Evolutionary conservation across 1,140 invertebrate species (phyloP), one percentile per base, ranked within the genome.

Genomic region (Drosophila burlai): DNA sequence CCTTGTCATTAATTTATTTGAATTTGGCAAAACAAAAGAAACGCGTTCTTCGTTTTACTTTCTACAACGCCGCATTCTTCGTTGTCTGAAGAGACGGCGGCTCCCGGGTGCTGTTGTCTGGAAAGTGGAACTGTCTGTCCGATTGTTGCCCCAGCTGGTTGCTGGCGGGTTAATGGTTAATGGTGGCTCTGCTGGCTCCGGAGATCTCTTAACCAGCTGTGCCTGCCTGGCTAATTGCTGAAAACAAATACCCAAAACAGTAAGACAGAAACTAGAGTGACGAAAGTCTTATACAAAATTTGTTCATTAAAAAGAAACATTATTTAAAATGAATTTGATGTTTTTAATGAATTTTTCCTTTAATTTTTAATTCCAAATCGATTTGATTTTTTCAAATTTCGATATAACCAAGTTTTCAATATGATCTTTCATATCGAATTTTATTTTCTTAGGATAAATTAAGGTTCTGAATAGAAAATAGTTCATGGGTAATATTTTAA

Each of bases 1-100:
- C 34, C 58, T 54, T 13, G 67, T 72, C 57, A 59, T 79, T 72
- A 73, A 89, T 61, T 83, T 71, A 66, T 83, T 83, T 83, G 58
- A 84, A 84, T 89, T 87, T 89, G 69, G 81, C 64, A 76, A 77
- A 77, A 76, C 54, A 77, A 77, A 68, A 78, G 26, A 77, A 60
- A 77, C 45, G 45, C 54, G 47, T 71, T 64, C 52, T 63, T 38
- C 81, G 83, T 71, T 87, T 89, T 84, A 90, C 84, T 87, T 87
- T 87, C 84, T 83, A 81, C 67, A 67, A 55, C 24, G 43, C 24
- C 50, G 50, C 65, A 72, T 59, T 72, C 69, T 71, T 34, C n/a
- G 26, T 36, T 26, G 45, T 42, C 68, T 47, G 36, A 38, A 36
- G 66, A n/a, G 26, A 15, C 29, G 6, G 36, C 13, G 34, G 18